Conservation (phyloP, 1,140 invertebrate genomes). For the Patella vulgata region DNA sequence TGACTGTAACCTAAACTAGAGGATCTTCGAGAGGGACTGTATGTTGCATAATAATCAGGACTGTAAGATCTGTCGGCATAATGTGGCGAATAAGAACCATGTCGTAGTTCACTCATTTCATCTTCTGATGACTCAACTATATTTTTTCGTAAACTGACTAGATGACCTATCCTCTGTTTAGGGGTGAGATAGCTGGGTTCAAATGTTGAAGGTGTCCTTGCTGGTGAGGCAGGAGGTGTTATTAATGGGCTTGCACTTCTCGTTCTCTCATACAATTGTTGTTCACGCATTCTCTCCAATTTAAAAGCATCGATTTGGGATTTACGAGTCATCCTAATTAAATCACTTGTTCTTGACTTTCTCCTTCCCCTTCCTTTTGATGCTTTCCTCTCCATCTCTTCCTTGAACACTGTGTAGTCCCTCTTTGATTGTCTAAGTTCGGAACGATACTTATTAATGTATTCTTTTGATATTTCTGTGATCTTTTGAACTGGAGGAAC, state of each 20-base stretch:
- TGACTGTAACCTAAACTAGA: background rate
- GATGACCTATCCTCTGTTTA: slow-evolving; percentile 40
- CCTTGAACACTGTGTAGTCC: slow-evolving; percentile 42
- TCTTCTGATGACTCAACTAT: slow-evolving; percentile 40
- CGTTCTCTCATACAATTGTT: slow-evolving; percentile 27
- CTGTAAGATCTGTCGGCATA: background rate
- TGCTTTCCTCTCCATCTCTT: slow-evolving; percentile 33
- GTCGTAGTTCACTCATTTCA: slow-evolving; percentile 25
- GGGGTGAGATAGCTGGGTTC: slow-evolving; percentile 37
- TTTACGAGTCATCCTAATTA: slow-evolving; percentile 31
- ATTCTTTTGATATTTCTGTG: slow-evolving; percentile 36
- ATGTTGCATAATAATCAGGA: slow-evolving; percentile 10
- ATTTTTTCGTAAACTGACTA: slow-evolving; percentile 37
- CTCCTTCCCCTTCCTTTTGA: slow-evolving; percentile 37
- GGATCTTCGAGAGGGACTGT: slow-evolving; percentile 12
- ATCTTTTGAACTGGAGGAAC: slow-evolving; percentile 12
- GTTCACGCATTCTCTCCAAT: slow-evolving; percentile 47
- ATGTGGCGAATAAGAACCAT: slow-evolving; percentile 17
- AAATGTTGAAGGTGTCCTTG: slow-evolving; percentile 5
- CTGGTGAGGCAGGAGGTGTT: slow-evolving; percentile 17
- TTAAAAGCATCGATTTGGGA: slow-evolving; percentile 57
- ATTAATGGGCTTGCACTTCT: slow-evolving; percentile 21
- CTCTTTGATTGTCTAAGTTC: slow-evolving; percentile 43
- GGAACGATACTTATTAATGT: slow-evolving; percentile 38
- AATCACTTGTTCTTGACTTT: slow-evolving; percentile 35